Base-by-base conservation (phyloP, 2,888 invertebrate genomes). In the Dioctria rufipes region DNA sequence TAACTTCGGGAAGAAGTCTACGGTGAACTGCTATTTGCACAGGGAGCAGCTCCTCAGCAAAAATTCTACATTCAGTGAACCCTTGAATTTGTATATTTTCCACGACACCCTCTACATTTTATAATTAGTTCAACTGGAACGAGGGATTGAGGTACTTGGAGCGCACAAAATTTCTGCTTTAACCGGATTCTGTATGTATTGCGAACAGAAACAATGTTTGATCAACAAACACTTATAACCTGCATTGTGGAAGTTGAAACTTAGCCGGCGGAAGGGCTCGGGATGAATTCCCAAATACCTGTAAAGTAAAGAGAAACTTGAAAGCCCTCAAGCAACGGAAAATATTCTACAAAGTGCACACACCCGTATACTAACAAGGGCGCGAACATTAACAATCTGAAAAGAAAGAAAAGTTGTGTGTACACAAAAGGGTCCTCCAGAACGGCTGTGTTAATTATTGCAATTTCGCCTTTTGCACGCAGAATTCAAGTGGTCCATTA, bases 221-320 rank as follows among this genome's bases (percentile, higher is more conserved):
- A 82, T 82, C 82, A 82, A 82, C 82, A 82, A 82, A 80, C 80
- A 82, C 82, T 82, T 82, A 75, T 73, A 82, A 80, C 71, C 60
- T 82, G 78, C 79, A 80, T 79, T 79, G 67, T 51, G 65, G 51
- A 65, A n/a, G 65, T 11, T 60, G 63, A 63, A 58, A 73, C 42
- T 39, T 54, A 46, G 66, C 69, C 75, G 66, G 51, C 8, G 66
- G 51, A 43, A 5, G 79, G 69, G 58, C 61, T 63, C 49, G 9
- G 73, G 42, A 42, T n/a, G 58, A 11, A 77, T 39, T 46, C 40
- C 66, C 43, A 25, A 25, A 66, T 66, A 66, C 42, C n/a, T 66
- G 66, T 5, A 46, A 46, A 5, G 54, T 13, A 42, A 46, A 25
- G 73, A 54, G 46, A 25, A 39, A 61, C 54, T 78, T 58, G 46